phyloP scores from a whole-genome alignment of 2,888 invertebrate genomes.

The Limnephilus rhombicus region DNA sequence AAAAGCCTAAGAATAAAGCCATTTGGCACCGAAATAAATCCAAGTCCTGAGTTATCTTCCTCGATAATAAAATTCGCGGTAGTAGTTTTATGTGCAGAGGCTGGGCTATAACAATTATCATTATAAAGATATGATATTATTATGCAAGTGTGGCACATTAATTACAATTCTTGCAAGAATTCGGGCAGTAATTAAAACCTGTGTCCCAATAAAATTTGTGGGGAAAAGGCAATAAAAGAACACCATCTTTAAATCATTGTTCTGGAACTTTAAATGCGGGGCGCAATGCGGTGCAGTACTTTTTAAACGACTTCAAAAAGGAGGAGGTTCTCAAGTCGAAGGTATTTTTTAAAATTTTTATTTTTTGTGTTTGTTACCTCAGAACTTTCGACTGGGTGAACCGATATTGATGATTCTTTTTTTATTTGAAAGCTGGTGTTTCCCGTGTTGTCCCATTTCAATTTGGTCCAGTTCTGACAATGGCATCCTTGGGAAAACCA shows the following conservation, averaged over 20 bases:
- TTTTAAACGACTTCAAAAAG: neutral
- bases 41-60: conserved; percentile 36
- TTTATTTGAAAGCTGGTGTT: no score
- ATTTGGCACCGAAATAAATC: conserved; percentile 16
- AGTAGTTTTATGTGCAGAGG: conserved; percentile 39
- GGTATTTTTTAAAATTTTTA: no score
- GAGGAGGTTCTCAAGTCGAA: no score
- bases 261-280: neutral
- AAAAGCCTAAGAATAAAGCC: conserved; percentile 8
- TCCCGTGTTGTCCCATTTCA: no score
- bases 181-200: conserved; percentile 53
- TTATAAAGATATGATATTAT: conserved; percentile 39
- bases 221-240: conserved; percentile 48
- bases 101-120: conserved; percentile 41
- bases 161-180: conserved; percentile 30
- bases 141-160: conserved; percentile 8
- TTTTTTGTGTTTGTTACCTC: no score
- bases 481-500: no score
- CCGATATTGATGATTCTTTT: no score
- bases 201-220: conserved; percentile 54
- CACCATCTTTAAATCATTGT: conserved; percentile 55
- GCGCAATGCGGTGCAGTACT: neutral
- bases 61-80: conserved; percentile 44
- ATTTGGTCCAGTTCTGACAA: no score
- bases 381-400: no score